Evolutionary conservation across 2,888 invertebrate genomes (phyloP), one percentile per base, ranked within the genome.

Genomic region (Apodemia duryi): DNA sequence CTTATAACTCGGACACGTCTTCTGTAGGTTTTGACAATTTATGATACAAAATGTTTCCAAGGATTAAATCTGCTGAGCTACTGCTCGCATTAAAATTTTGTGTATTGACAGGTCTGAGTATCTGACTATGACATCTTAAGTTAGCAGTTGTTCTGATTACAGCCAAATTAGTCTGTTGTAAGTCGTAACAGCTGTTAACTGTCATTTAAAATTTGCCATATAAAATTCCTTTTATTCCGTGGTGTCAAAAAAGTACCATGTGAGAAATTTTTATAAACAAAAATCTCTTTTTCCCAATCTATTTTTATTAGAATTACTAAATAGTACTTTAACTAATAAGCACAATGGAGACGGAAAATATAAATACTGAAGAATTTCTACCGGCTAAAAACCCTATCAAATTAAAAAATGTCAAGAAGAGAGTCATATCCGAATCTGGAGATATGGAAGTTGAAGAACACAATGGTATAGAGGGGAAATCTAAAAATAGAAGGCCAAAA

Each of bases 401-500:
- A 72, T 71, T 86, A 21, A 86, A 88, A 75, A 94, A 94, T 84
- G 78, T 85, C 2, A 94, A 94, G 77, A 83, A 94, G 70, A 82
- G 85, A 76, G 86, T 86, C 2, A 80, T 86, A 28, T 86, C 92
- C 0, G 88, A 91, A 72, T 88, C 87, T 69, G 93, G 93, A 61
- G 91, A 90, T 64, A 95, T 95, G 95, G 94, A 95, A 80, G 93
- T 95, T 1, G 96, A 95, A 67, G 91, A 91, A 66, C 92, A 94
- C 43, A 94, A 94, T 76, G 95, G 94, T 2, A 94, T 95, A 65
- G 81, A 88, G 71, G 88, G 80, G 68, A 91, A 73, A 76, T 85
- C 77, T 68, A 89, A 82, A 83, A 87, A 77, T 68, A 73, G 73
- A 38, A 77, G 82, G 5, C 77, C 86, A 0, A 94, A 88, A 72